A percentile compares a stretch with the other conserved stretches of the same genome.
Conservation (phyloP, 2,888 invertebrate genomes). For the Minunthozetes semirufus region DNA sequence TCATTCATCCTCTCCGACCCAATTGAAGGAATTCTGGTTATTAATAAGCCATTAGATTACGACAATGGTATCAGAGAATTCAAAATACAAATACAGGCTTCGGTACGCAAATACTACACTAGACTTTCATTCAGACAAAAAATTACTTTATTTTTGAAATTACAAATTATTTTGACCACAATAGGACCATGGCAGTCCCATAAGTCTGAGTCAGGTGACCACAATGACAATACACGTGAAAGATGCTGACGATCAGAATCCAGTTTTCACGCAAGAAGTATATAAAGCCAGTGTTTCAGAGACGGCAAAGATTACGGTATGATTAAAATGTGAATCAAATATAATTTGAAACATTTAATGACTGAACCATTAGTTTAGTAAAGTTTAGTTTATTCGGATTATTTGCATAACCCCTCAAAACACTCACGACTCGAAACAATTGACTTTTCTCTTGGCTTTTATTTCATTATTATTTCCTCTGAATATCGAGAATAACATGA, state of each 20-base stretch:
- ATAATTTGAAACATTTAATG: background rate
- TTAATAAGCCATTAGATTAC: conserved; percentile 67
- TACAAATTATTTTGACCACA: background rate
- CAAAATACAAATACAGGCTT: conserved; percentile 64
- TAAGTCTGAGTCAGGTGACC: conserved; percentile 62
- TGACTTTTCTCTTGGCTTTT: background rate
- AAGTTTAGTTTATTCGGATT: conserved; percentile 5
- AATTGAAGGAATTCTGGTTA: conserved; percentile 53
- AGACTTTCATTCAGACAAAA: background rate
- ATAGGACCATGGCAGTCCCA: conserved; percentile 72
- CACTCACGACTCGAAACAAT: conserved; percentile 22
- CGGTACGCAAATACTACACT: conserved; percentile 57
- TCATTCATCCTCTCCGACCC: conserved; percentile 45
- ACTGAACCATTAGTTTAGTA: background rate
- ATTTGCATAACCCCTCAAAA: conserved; percentile 3
- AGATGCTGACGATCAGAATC: conserved; percentile 48
- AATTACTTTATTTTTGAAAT: background rate
- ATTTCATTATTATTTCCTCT: background rate
- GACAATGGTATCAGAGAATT: conserved; percentile 73
- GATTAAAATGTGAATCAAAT: conserved; percentile 43
- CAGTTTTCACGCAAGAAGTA: conserved; percentile 67
- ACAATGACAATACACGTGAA: conserved; percentile 63
- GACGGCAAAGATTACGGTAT: conserved; percentile 65
- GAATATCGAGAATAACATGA: conserved; percentile 10
- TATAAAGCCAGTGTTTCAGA: conserved; percentile 75